Base-by-base conservation (phyloP, 2,113 vertebrate species). In the Engystomops pustulosus region DNA sequence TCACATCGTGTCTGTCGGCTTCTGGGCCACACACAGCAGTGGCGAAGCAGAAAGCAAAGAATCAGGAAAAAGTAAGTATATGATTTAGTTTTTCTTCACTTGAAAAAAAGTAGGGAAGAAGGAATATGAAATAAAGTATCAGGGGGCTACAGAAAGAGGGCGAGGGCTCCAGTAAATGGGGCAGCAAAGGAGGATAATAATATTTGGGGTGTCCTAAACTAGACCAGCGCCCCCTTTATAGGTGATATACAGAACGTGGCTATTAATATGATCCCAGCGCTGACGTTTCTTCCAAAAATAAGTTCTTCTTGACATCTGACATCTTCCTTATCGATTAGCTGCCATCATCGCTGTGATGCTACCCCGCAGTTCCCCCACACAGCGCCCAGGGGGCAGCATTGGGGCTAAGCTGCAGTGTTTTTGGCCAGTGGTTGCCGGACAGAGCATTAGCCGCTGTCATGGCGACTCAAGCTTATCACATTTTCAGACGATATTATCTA, bases 391-490 rank as follows among this genome's bases (percentile, higher is more conserved):
- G 51, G 67, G 58, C 67, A 58, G 38, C 17, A n/a, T 60, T 49
- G 9, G 23, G 51, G 62, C 17, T 38, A 20, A 18, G 15, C 67
- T 25, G n/a, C 18, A 30, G 51, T 72, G 45, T 32, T 38, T 72
- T 41, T 82, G 67, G 69, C 15, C 68, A 12, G 80, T 36, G 45
- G 36, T 72, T 30, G 44, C 58, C 36, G 67, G 67, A 71, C 67
- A 30, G 67, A 41, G 80, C 80, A 72, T 81, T 71, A 83, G 38
- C 60, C 11, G 81, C 76, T 83, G 70, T 60, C 47, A 75, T 83
- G 81, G 81, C 25, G 53, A 65, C 55, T 36, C 25, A 4, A 18
- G 55, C 81, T 83, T 83, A 47, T 75, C 69, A 83, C 81, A 34
- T 74, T 74, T 72, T 71, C n/a, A 20, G 20, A 20, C 74, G 55